Conservation (phyloP, 2,797 vertebrate species). For the Rachycentron canadum region DNA sequence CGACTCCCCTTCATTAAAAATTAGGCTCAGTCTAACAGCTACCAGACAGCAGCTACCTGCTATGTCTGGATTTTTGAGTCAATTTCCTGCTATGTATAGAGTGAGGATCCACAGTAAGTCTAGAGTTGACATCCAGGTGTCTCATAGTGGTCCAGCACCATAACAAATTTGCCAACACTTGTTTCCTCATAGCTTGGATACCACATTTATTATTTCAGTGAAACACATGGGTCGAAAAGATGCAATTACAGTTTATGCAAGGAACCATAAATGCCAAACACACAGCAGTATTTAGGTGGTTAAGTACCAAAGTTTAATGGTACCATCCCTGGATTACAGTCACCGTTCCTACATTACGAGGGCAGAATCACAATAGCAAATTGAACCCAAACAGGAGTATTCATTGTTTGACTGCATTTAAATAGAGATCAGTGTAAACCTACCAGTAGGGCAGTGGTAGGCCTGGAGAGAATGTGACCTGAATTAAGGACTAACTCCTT, state of each 20-base stretch:
- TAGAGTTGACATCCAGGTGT: conserved; percentile 48
- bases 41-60: conserved; percentile 52
- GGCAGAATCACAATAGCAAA: background rate
- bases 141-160: background rate
- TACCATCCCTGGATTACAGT: background rate
- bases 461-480: conserved; percentile 48
- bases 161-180: conserved; percentile 12
- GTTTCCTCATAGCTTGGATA: conserved; percentile 9
- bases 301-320: background rate
- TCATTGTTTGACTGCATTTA: conserved; percentile 46
- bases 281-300: background rate
- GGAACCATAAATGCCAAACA: background rate
- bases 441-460: conserved; percentile 43
- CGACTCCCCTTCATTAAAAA: conserved; percentile 47
- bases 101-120: conserved; percentile 4
- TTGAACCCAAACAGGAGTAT: conserved; percentile 19
- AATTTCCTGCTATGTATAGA: conserved; percentile 45
- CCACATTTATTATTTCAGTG: conserved; percentile 1
- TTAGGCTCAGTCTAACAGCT: conserved; percentile 40
- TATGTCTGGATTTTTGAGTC: conserved; percentile 43
- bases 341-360: background rate
- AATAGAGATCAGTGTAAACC: conserved; percentile 52
- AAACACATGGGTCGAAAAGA: background rate
- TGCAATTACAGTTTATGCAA: background rate
- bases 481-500: conserved; percentile 49